phyloP scores from a whole-genome alignment of 2,797 vertebrate species.

The Crocidura indochinensis region DNA sequence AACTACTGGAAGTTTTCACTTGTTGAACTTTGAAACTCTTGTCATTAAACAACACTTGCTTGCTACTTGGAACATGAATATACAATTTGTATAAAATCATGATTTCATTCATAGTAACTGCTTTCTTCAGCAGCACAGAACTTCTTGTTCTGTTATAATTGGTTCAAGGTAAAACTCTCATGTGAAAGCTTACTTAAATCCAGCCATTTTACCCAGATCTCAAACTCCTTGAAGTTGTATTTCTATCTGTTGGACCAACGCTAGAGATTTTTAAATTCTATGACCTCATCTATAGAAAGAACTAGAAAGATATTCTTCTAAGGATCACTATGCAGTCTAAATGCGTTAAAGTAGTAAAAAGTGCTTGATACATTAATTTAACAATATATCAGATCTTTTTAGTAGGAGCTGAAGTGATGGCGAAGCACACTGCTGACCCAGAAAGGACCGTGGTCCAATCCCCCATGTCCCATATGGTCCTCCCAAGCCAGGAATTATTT shows the following conservation, averaged over 20 bases:
- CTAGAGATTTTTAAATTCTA: background rate
- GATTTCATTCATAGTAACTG: background rate
- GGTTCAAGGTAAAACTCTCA: background rate
- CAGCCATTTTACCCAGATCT: background rate
- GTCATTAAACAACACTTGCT: background rate
- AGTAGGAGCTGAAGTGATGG: no score
- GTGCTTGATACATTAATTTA: background rate
- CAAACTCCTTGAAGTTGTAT: background rate
- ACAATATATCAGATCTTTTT: background rate
- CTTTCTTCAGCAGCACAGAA: background rate
- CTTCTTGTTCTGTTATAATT: background rate
- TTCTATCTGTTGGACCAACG: background rate
- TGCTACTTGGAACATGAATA: background rate
- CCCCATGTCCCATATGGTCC: no score
- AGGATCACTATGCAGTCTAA: background rate
- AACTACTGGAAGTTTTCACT: background rate
- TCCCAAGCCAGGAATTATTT: no score
- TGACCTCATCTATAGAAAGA: conserved; percentile 22
- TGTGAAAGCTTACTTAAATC: background rate
- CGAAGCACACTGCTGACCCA: no score
- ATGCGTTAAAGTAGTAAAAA: background rate
- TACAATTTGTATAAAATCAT: background rate
- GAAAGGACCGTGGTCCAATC: no score
- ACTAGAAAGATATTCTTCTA: background rate
- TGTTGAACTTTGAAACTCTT: background rate